A percentile compares a stretch with the other conserved stretches of the same genome.
Evolutionary conservation across 2,888 invertebrate genomes (phyloP).

Genomic region (Tenthredo amoena): DNA sequence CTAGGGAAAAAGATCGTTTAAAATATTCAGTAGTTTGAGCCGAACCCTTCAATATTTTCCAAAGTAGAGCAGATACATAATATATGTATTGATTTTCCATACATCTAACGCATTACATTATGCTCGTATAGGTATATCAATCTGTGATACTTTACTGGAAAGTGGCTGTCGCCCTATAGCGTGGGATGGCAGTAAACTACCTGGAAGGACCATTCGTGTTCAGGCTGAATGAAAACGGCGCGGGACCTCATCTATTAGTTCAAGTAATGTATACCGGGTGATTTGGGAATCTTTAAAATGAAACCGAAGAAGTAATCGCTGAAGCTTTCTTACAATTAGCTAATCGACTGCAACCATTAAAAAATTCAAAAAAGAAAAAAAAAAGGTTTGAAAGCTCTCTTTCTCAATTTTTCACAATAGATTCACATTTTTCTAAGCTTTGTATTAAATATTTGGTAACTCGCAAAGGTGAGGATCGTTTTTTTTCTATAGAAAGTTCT

Average conservation of each 20-base stretch:
- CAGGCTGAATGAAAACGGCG: slow-evolving; percentile 87
- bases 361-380: background rate
- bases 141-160: slow-evolving; percentile 46
- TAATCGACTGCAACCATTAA: background rate
- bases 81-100: slow-evolving; percentile 46
- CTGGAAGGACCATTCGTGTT: slow-evolving; percentile 86
- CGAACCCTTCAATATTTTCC: slow-evolving; percentile 8
- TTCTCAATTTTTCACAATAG: background rate
- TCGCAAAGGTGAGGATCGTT: background rate
- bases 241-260: slow-evolving; percentile 86
- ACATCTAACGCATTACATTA: slow-evolving; percentile 43
- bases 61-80: slow-evolving; percentile 24
- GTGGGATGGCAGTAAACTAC: slow-evolving; percentile 66
- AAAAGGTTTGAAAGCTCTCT: background rate
- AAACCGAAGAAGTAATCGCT: background rate
- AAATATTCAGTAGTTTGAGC: slow-evolving; percentile 1
- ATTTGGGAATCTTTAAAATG: background rate
- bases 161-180: slow-evolving; percentile 39
- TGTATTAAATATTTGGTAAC: background rate
- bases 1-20: background rate
- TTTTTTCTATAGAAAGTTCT: background rate
- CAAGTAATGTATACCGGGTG: slow-evolving; percentile 80
- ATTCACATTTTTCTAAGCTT: background rate
- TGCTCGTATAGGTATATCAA: slow-evolving; percentile 43
- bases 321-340: background rate